Percentiles rank a stretch among this genome's conserved stretches.
Evolutionary conservation across 2,113 vertebrate species (phyloP).

Genomic region (Calidris pugnax): DNA sequence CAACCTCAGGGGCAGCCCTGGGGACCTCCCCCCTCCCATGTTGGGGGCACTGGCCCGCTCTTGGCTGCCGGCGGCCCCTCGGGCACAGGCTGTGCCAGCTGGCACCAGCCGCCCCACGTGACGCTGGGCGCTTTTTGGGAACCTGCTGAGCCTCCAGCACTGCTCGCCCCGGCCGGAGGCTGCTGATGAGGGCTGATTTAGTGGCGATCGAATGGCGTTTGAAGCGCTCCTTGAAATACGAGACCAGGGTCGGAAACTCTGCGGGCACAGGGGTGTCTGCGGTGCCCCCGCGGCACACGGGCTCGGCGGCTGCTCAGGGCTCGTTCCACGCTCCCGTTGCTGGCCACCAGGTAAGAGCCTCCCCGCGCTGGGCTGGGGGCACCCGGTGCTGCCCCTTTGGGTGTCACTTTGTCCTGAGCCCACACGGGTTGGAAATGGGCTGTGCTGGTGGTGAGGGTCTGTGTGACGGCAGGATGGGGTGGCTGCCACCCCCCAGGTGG

Average conservation of each 20-base stretch:
- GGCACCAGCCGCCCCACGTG: conserved; percentile 41
- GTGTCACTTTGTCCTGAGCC: fast-evolving
- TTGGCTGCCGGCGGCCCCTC: conserved; percentile 1
- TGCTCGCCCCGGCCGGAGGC: not conserved
- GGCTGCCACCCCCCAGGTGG: not conserved
- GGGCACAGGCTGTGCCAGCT: conserved; percentile 5
- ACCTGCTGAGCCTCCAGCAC: not conserved
- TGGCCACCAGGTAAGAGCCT: conserved; percentile 27
- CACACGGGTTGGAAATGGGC: fast-evolving
- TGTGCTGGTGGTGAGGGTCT: not conserved
- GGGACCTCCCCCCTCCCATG: not conserved
- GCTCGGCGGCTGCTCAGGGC: not conserved
- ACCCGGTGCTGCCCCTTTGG: not conserved
- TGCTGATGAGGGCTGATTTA: conserved; percentile 33
- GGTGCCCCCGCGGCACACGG: not conserved
- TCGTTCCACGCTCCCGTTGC: not conserved
- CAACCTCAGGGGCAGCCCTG: fast-evolving
- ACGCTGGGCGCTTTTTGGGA: not conserved
- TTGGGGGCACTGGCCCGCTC: not conserved
- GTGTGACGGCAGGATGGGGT: fast-evolving
- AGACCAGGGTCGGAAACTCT: not conserved
- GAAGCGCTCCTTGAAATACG: not conserved
- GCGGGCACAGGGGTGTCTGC: not conserved
- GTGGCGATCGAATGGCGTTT: not conserved
- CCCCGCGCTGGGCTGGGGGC: not conserved